phyloP scores from a whole-genome alignment of 2,113 vertebrate genomes.

The Corvus hawaiiensis region DNA sequence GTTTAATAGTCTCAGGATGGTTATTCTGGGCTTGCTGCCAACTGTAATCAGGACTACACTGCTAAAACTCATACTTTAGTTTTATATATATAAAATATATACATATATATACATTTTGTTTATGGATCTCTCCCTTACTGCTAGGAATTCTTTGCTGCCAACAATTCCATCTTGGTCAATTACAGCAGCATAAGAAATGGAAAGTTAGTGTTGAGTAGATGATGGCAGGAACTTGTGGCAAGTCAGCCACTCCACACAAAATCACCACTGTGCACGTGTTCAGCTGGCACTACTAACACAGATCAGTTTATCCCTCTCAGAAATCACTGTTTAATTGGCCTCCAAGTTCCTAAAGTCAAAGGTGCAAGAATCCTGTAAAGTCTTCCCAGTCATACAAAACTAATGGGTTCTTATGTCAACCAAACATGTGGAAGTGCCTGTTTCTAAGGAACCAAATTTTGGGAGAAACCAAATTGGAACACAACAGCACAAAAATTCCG shows the following conservation, averaged over 20 bases:
- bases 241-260: not conserved
- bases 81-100: not conserved
- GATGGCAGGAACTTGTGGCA: not conserved
- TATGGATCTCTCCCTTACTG: not conserved
- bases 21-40: slow-evolving; percentile 10
- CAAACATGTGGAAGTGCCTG: not conserved
- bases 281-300: not conserved
- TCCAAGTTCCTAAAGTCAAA: not conserved
- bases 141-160: not conserved
- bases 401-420: not conserved
- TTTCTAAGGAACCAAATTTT: not conserved
- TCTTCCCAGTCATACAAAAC: not conserved
- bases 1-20: not conserved
- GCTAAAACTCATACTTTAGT: not conserved
- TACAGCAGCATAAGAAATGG: not conserved
- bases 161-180: not conserved
- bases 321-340: not conserved
- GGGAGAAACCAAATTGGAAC: not conserved
- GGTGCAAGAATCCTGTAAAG: not conserved
- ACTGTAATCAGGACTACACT: not conserved
- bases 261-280: accelerated
- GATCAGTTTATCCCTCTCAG: not conserved
- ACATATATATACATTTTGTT: not conserved
- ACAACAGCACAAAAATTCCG: not conserved
- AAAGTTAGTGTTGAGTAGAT: not conserved